phyloP scores from a whole-genome alignment of 2,888 invertebrate species.

The Choristoneura rosaceana region DNA sequence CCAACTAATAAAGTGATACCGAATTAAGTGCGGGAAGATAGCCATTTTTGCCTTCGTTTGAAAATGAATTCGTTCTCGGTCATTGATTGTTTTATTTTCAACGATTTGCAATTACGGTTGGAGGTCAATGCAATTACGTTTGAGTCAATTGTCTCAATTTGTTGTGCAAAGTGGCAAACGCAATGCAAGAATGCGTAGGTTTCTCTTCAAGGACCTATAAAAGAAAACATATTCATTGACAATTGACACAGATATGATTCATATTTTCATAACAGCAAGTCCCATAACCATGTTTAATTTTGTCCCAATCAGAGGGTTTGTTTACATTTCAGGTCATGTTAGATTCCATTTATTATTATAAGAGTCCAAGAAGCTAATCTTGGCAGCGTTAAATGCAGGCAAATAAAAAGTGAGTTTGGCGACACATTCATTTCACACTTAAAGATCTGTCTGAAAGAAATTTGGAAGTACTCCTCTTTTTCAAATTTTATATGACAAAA shows the following conservation, averaged over 20 bases:
- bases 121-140: constrained; percentile 10
- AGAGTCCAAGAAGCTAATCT: too few species aligned
- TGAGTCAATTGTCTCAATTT: neutral
- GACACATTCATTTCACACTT: too few species aligned
- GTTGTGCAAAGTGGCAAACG: neutral
- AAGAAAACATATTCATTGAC: constrained; percentile 2
- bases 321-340: too few species aligned
- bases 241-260: neutral
- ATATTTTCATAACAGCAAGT: neutral
- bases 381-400: too few species aligned
- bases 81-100: constrained; percentile 8
- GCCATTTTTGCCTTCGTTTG: neutral
- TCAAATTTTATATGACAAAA: too few species aligned
- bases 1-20: too few species aligned
- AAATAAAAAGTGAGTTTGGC: too few species aligned
- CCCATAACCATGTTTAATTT: neutral
- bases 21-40: neutral
- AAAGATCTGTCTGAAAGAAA: too few species aligned
- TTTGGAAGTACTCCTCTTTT: too few species aligned
- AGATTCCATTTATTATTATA: too few species aligned
- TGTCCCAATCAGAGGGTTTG: too few species aligned
- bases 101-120: neutral
- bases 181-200: constrained; percentile 2
- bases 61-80: neutral
- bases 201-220: neutral